phyloP scores from a whole-genome alignment of 2,113 vertebrate species.

The Neolamprologus cancellatus region DNA sequence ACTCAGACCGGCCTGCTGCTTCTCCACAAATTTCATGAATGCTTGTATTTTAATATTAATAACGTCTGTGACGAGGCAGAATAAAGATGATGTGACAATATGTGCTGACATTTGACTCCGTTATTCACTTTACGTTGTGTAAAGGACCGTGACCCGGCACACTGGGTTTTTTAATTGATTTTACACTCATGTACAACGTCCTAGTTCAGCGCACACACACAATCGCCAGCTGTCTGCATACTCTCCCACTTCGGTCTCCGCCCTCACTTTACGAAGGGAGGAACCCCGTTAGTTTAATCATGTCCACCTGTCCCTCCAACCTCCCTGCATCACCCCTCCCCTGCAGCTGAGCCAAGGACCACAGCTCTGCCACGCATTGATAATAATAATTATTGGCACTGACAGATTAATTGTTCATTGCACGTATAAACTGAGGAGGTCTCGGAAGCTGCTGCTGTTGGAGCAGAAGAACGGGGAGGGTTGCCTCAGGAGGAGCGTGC shows the following conservation, averaged over 20 bases:
- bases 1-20: not conserved
- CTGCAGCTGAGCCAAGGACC: not conserved
- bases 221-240: not conserved
- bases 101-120: not conserved
- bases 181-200: not conserved
- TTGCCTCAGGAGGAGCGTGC: not conserved
- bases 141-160: accelerated
- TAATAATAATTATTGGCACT: not conserved
- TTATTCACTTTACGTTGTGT: not conserved
- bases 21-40: not conserved
- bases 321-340: not conserved
- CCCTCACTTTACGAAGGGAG: not conserved
- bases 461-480: not conserved
- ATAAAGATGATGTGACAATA: not conserved
- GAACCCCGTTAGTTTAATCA: not conserved
- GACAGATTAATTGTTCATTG: not conserved
- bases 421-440: not conserved
- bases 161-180: not conserved
- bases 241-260: accelerated
- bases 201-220: not conserved
- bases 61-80: not conserved
- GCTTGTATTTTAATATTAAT: not conserved
- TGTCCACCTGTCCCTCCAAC: not conserved
- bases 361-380: not conserved
- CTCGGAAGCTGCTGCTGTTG: not conserved